These are phyloP conservation scores for Orthosia incerta DNA, from an alignment of 2,888 invertebrate genomes.

Conservation along the genomic window DNA sequence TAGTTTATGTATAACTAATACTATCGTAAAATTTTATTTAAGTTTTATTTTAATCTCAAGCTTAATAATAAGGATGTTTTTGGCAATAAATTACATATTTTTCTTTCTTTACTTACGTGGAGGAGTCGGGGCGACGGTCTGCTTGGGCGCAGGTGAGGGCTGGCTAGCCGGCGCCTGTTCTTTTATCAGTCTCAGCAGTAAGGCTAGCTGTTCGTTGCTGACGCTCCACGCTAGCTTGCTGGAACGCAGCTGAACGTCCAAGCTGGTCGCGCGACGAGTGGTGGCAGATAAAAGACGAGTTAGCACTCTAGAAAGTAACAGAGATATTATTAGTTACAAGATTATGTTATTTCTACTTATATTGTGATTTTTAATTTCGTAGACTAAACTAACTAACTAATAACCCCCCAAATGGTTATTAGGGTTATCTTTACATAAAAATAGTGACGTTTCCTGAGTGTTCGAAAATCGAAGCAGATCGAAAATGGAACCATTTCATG, in stretches of 20 bases:
- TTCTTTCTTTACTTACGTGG: conserved; percentile 8
- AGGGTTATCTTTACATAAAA: too few species aligned
- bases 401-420: too few species aligned
- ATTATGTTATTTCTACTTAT: too few species aligned
- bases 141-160: conserved; percentile 50
- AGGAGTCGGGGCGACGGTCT: neutral
- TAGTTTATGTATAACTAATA: too few species aligned
- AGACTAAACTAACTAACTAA: too few species aligned
- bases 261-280: conserved; percentile 78
- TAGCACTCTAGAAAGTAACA: conserved; percentile 73
- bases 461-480: too few species aligned
- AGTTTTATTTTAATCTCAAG: too few species aligned
- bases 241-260: conserved; percentile 78
- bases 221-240: conserved; percentile 81
- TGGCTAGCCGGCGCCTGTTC: conserved; percentile 68
- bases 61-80: too few species aligned
- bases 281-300: conserved; percentile 81
- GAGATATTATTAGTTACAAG: neutral
- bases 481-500: too few species aligned
- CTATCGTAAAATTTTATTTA: too few species aligned
- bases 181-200: conserved; percentile 78
- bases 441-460: too few species aligned
- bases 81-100: neutral
- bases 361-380: too few species aligned
- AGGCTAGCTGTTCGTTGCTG: conserved; percentile 80